Percentiles rank a stretch among this genome's conserved stretches.
phyloP scores from a whole-genome alignment of 2,888 invertebrate genomes.

The Nephrotoma flavescens region DNA sequence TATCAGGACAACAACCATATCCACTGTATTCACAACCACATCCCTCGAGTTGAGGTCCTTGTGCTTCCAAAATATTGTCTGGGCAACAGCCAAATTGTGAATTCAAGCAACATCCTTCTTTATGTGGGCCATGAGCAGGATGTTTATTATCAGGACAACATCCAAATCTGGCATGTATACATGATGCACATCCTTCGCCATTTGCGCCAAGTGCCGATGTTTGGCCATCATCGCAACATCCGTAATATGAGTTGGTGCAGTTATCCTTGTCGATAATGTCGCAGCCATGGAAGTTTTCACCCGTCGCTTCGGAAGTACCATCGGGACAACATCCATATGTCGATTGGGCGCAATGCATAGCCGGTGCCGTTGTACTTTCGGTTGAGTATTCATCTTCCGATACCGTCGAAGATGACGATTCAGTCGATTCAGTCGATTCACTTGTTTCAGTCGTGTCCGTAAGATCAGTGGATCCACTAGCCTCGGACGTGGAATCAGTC shows the following conservation, averaged over 20 bases:
- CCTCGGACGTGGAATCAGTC: conserved; percentile 12
- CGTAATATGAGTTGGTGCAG: conserved; percentile 43
- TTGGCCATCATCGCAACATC: conserved; percentile 61
- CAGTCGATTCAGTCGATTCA: conserved; percentile 6
- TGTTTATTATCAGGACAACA: conserved; percentile 78
- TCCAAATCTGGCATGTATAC: conserved; percentile 55
- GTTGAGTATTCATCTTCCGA: conserved; percentile 12
- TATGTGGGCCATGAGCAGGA: conserved; percentile 68
- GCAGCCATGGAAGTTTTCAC: conserved; percentile 30
- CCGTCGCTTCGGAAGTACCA: conserved; percentile 46
- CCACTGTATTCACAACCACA: conserved; percentile 65
- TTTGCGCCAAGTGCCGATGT: conserved; percentile 51
- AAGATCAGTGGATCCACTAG: conserved; percentile 9
- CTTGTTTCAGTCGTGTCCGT: conserved; percentile 9
- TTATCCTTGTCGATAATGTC: conserved; percentile 22
- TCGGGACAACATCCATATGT: conserved; percentile 56
- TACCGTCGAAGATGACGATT: conserved; percentile 14
- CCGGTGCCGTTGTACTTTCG: conserved; percentile 22
- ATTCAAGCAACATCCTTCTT: conserved; percentile 69
- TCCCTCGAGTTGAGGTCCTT: conserved; percentile 61
- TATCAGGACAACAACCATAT: conserved; percentile 79
- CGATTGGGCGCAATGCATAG: conserved; percentile 13
- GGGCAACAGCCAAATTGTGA: conserved; percentile 76
- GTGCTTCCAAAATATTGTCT: conserved; percentile 68
- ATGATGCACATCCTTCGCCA: conserved; percentile 60